Evolutionary conservation across 2,113 vertebrate genomes (phyloP).

Genomic region (Tympanuchus pallidicinctus): DNA sequence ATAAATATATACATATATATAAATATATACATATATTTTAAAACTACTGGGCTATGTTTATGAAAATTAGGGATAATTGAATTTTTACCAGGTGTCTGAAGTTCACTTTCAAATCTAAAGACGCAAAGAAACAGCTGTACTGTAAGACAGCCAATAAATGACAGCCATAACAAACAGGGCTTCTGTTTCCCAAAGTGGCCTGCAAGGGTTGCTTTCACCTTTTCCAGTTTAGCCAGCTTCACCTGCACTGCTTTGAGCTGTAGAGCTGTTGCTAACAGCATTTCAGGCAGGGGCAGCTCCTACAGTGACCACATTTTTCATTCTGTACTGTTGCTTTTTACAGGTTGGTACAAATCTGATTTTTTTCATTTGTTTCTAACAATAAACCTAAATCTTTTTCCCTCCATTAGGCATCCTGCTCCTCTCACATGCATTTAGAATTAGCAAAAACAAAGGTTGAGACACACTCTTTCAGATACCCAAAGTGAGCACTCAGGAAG

Average conservation of each 20-base stretch:
- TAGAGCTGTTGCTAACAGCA: not conserved
- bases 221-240: not conserved
- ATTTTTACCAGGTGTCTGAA: conserved; percentile 60
- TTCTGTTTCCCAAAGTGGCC: not conserved
- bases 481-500: not conserved
- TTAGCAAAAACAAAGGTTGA: not conserved
- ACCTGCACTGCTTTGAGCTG: not conserved
- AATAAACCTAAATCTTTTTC: not conserved
- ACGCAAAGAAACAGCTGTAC: not conserved
- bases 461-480: not conserved
- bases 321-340: not conserved
- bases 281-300: not conserved
- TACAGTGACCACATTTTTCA: not conserved
- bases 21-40: conserved; percentile 70
- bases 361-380: not conserved
- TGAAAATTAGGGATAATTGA: conserved; percentile 40
- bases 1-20: conserved; percentile 63
- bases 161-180: not conserved
- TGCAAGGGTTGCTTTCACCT: not conserved
- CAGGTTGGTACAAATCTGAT: not conserved
- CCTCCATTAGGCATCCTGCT: not conserved
- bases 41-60: conserved; percentile 67
- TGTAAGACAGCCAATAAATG: not conserved
- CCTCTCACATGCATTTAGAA: not conserved
- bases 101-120: conserved; percentile 54